Base-by-base conservation (phyloP, 2,797 vertebrate species). In the Euthynnus affinis region DNA sequence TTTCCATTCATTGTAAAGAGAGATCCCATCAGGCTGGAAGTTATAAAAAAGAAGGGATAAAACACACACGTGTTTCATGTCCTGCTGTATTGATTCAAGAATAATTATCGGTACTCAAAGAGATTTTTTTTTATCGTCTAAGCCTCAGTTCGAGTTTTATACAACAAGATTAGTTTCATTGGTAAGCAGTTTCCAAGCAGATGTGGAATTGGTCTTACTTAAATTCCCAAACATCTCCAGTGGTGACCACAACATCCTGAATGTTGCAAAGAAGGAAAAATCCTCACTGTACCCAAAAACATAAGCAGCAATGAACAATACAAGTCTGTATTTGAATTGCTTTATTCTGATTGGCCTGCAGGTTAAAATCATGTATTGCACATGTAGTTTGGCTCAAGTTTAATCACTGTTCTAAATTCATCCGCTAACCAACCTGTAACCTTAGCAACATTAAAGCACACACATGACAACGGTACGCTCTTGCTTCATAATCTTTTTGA, bases 1-100 rank as follows among this genome's bases (percentile, higher is more conserved):
- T 85, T 85, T 89, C 72, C 85, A 90, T 91, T 76, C 76, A 82
- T 90, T 75, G 75, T 78, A 48, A 87, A 86, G 77, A 87, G 75
- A 76, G 84, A 90, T 89, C 78, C 76, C 25, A 76, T 88, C 86
- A 78, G 58, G 59, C 2, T 27, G 32, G 62, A 78, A 40, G 59
- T 74, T 37, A n/a, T 58, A 52, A 65, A 81, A 58, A 56, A 9
- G 58, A 72, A 48, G 18, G 55, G 46, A 83, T 58, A 60, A 78
- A 84, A 80, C 27, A 49, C 63, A 59, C 69, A 71, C 29, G 58
- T 71, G 77, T 76, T 81, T 84, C 68, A 75, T 55, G 72, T 79
- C 78, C 17, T 53, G 62, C 57, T 55, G 56, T 49, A 87, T 84
- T 78, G 89, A 89, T 87, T 88, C 32, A 34, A 25, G 59, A 78